These are phyloP conservation scores for Motacilla alba DNA, from an alignment of 2,113 vertebrate species.

Conservation along the genomic window DNA sequence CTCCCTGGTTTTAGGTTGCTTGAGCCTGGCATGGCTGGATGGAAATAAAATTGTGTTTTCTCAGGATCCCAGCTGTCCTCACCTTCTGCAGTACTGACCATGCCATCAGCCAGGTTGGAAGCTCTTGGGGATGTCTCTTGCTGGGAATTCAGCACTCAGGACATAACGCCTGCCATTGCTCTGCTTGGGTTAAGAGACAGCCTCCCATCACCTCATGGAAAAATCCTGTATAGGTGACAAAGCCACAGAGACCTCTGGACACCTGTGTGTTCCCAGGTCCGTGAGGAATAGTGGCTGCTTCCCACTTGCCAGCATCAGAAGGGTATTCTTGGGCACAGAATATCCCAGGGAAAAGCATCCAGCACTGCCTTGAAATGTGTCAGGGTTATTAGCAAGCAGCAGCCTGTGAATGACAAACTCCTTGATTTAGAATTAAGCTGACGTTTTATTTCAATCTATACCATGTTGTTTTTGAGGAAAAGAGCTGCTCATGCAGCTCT, in stretches of 20 bases:
- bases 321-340: neutral
- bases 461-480: neutral
- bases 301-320: neutral
- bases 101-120: neutral
- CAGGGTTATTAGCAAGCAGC: neutral
- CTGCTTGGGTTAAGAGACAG: neutral
- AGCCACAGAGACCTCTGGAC: neutral
- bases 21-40: neutral
- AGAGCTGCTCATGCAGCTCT: neutral
- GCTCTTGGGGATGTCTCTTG: neutral
- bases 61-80: neutral
- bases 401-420: neutral
- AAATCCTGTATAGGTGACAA: neutral
- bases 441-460: neutral
- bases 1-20: neutral
- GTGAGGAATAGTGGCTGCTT: neutral
- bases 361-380: neutral
- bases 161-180: accelerated
- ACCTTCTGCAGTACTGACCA: neutral
- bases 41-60: neutral
- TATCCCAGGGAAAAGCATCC: neutral
- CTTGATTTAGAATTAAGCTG: neutral
- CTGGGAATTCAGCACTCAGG: neutral
- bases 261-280: neutral
- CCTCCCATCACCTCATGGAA: neutral